A percentile compares a stretch with the other conserved stretches of the same genome.
phyloP scores from a whole-genome alignment of 30 jellyfish, hydroid and myxozoan species.

The Catostylus mosaicus region DNA sequence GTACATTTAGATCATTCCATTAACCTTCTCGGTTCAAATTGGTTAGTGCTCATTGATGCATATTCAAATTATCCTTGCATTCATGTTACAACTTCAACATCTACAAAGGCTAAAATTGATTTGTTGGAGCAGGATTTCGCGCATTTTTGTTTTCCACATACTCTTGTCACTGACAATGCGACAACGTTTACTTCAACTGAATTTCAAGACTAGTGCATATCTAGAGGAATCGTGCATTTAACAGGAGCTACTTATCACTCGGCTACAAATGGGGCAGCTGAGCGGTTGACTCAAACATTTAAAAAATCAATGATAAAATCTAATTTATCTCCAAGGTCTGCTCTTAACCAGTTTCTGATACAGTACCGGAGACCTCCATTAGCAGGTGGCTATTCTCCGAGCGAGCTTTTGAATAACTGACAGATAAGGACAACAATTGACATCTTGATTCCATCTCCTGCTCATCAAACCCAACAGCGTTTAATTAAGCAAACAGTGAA shows the following conservation, averaged over 20 bases:
- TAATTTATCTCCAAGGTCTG: neutral
- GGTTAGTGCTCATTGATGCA: slow-evolving; percentile 40
- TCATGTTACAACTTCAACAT: slow-evolving; percentile 9
- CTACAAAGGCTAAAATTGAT: slow-evolving; percentile 24
- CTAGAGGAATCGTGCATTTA: slow-evolving; percentile 12
- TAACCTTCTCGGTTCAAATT: slow-evolving; percentile 11
- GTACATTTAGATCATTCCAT: slow-evolving; percentile 35
- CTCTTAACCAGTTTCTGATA: slow-evolving; percentile 40
- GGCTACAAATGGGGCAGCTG: slow-evolving; percentile 8
- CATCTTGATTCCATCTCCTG: slow-evolving; percentile 22
- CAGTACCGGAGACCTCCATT: slow-evolving; percentile 31
- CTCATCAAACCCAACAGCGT: slow-evolving; percentile 23
- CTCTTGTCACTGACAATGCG: slow-evolving; percentile 22
- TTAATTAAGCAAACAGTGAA: neutral
- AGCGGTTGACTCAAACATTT: slow-evolving; percentile 21
- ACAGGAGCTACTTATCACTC: slow-evolving; percentile 56
- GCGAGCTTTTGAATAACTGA: slow-evolving; percentile 27
- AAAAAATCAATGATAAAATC: slow-evolving; percentile 20
- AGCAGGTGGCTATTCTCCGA: slow-evolving; percentile 15
- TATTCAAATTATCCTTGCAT: slow-evolving; percentile 47
- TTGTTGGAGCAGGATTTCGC: slow-evolving; percentile 35
- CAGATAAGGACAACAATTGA: slow-evolving; percentile 17
- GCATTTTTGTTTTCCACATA: slow-evolving; percentile 31
- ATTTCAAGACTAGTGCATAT: slow-evolving; percentile 21
- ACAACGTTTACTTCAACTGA: slow-evolving; percentile 23